Evolutionary conservation across 2,888 invertebrate genomes (phyloP), one percentile per base, ranked within the genome.

Genomic region (Heliconius ethilla): DNA sequence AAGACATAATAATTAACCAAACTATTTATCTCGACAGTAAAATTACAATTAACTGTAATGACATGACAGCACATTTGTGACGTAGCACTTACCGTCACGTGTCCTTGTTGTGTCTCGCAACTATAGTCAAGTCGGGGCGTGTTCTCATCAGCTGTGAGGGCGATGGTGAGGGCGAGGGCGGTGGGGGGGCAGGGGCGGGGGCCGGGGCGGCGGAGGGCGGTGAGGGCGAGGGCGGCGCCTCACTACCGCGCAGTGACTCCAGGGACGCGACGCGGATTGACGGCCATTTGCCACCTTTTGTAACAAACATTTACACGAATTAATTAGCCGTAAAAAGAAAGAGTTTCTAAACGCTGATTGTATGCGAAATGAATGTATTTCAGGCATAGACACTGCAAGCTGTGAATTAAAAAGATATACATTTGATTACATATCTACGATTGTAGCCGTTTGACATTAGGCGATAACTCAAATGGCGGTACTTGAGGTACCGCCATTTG

Each of bases 101-200:
- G 37, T 83, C 82, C 29, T 80, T 13, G 75, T 84, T 82, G 27
- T 85, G 80, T 79, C 87, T 86, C 4, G 92, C 91, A 1, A 93
- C 92, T 25, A 94, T 94, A 78, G 94, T 94, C 81, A 94, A 89
- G 87, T 94, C 94, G 15, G 94, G 94, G 0, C 94, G 85, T 4
- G 91, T 92, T 63, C 91, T 84, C 93, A 94, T 92, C 11, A 93
- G 89, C 7, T 89, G 89, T 1, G 90, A 88, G 6, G 92, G 90
- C 0, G 90, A 89, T 1, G 89, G 86, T 1, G 85, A 75, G 2
- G 82, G 70, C 91, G 78, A 92, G 91, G 81, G 92, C 89, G 88
- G 92, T 91, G 81, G 92, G 90, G 85, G 15, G 88, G 91, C 89
- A 0, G 89, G 88, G 3, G 89, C 59, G 0, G 90, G 88, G 3